Base-by-base conservation (phyloP, 2,888 invertebrate species). In the Limenitis camilla region DNA sequence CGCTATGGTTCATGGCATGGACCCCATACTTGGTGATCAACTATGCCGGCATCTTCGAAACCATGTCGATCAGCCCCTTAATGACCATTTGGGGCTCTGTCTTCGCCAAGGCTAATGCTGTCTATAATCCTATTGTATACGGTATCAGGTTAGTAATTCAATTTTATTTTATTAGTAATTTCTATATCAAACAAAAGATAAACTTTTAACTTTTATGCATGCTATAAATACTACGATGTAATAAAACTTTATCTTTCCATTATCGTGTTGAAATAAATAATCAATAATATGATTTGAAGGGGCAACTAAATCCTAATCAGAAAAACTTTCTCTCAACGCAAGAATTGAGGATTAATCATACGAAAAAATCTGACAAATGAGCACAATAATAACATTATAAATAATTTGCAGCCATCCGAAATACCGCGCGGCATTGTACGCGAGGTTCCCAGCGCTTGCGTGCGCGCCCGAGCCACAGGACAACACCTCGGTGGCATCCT, bases 1-100 rank as follows among this genome's bases (percentile, higher is more conserved):
- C 94, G 0, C 82, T 96, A 62, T 97, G 96, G 95, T 93, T 96
- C 86, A 91, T 95, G 89, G 96, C 96, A 43, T 97, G 97, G 97
- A 95, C 95, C 28, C 96, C 96, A 6, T 96, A 96, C 71, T 82
- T 95, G 61, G 91, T 95, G 49, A 93, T 96, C 71, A 95, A 96
- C 78, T 93, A 89, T 71, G 87, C 92, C 58, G 96, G 96, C 40
- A 91, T 95, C 51, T 94, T 95, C 70, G 92, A 93, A 66, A 90
- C 90, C 52, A 88, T 89, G 40, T 91, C 90, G 42, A 91, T 96
- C 65, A 93, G 90, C 61, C 96, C 96, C 10, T 84, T 96, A 61
- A 92, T 92, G 61, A 95, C 95, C 50, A 95, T 96, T 78, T 95
- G 95, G 94, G 94, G 95, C 48, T 95, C 96, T 33, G 90, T 96